Conservation (phyloP, 2,113 vertebrate genomes). For the Triplophysa dalaica region DNA sequence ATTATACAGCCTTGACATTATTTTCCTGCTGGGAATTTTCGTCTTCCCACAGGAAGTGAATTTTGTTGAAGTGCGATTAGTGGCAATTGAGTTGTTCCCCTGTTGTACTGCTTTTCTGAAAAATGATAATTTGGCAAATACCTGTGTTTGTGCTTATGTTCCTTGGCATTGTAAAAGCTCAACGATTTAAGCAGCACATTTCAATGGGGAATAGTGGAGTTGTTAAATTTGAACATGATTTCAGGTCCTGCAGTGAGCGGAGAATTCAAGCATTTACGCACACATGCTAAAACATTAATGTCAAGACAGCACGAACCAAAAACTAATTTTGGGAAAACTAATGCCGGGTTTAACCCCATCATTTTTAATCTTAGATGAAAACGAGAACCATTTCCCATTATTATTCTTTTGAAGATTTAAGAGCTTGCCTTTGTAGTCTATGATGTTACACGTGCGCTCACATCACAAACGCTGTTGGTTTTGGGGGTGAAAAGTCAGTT, state of each 20-base stretch:
- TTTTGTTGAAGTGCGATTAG: conserved; percentile 20
- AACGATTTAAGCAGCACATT: conserved; percentile 47
- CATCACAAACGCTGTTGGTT: conserved; percentile 29
- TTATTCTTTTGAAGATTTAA: conserved; percentile 35
- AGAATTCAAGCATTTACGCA: not conserved
- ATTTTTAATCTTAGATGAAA: conserved; percentile 45
- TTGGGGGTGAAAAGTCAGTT: conserved; percentile 40
- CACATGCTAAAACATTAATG: conserved; percentile 10
- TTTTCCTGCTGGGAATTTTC: conserved; percentile 13
- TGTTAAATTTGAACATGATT: conserved; percentile 55
- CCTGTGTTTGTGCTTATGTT: conserved; percentile 26
- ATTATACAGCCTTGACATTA: not conserved
- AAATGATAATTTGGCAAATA: conserved; percentile 42
- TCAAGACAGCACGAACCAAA: conserved; percentile 29
- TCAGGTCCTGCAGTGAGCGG: not conserved
- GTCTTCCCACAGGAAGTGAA: conserved; percentile 7
- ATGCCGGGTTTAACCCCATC: conserved; percentile 17
- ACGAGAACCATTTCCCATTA: conserved; percentile 34
- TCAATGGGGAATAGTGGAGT: conserved; percentile 41
- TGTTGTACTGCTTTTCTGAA: not conserved
- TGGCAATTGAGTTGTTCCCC: not conserved
- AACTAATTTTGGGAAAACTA: not conserved
- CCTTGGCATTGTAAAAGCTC: conserved; percentile 52
- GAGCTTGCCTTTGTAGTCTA: conserved; percentile 51
- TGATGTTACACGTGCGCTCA: conserved; percentile 31